These are phyloP conservation scores for Drosophila niveifrons DNA, from an alignment of 2,888 invertebrate species.

Conservation along the genomic window DNA sequence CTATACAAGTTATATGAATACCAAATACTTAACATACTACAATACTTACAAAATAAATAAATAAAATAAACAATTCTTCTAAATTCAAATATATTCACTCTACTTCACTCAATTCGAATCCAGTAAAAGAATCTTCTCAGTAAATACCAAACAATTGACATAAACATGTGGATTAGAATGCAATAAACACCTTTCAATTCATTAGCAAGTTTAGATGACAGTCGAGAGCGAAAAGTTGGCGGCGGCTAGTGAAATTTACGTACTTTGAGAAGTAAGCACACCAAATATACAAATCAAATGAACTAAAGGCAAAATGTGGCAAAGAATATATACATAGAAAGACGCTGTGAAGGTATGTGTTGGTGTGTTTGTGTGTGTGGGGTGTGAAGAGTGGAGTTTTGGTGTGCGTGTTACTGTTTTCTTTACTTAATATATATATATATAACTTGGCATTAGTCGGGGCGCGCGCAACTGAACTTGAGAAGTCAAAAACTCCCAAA, in stretches of 20 bases:
- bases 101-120: not conserved
- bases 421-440: constrained; percentile 70
- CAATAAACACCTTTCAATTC: constrained; percentile 73
- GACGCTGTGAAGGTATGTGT: constrained; percentile 1
- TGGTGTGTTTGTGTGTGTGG: not conserved
- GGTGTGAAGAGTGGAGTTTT: not conserved
- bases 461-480: constrained; percentile 70
- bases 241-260: constrained; percentile 51
- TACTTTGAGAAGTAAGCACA: constrained; percentile 45
- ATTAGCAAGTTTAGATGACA: constrained; percentile 72
- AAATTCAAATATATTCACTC: not conserved
- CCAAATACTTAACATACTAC: too few species aligned
- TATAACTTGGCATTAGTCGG: constrained; percentile 76
- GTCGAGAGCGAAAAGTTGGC: constrained; percentile 48
- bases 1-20: too few species aligned
- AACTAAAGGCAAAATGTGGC: constrained; percentile 51
- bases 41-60: too few species aligned
- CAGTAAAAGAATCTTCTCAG: not conserved
- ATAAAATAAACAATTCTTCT: not conserved
- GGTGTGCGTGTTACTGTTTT: constrained; percentile 33
- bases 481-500: constrained; percentile 80
- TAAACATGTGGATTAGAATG: not conserved
- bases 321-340: not conserved
- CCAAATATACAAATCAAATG: constrained; percentile 67
- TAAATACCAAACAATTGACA: not conserved